Percentiles rank a stretch among this genome's conserved stretches.
phyloP scores from a whole-genome alignment of 2,797 vertebrate genomes.

The Oceanodroma leucorhoa region DNA sequence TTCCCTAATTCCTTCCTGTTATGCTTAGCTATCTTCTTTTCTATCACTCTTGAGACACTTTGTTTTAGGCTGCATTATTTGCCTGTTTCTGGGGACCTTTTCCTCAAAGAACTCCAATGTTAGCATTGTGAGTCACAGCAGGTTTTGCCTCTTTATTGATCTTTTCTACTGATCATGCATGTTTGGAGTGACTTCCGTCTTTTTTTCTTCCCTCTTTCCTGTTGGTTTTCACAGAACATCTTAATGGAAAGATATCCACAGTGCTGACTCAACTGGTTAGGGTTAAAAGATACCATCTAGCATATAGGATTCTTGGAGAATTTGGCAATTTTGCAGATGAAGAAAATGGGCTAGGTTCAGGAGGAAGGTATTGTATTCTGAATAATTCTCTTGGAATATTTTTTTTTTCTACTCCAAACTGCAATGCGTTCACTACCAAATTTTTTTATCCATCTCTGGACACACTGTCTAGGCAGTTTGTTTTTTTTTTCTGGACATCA shows the following conservation, averaged over 20 bases:
- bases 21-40: neutral
- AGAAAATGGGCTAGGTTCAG: neutral
- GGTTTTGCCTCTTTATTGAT: neutral
- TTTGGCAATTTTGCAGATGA: neutral
- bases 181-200: neutral
- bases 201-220: neutral
- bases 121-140: neutral
- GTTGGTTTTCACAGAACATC: neutral
- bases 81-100: neutral
- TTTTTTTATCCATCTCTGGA: neutral
- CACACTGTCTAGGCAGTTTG: neutral
- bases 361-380: neutral
- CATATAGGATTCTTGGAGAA: neutral
- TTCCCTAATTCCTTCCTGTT: neutral
- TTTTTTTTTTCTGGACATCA: neutral
- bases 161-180: neutral
- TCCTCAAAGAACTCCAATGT: neutral
- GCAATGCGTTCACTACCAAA: fast-evolving
- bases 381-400: neutral
- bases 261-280: neutral
- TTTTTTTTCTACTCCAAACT: neutral
- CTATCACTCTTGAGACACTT: neutral
- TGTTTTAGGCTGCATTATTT: neutral
- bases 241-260: neutral
- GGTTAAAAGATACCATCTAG: neutral